Evolutionary conservation across 2,113 vertebrate species (phyloP).

Genomic region (Ciconia stormi): DNA sequence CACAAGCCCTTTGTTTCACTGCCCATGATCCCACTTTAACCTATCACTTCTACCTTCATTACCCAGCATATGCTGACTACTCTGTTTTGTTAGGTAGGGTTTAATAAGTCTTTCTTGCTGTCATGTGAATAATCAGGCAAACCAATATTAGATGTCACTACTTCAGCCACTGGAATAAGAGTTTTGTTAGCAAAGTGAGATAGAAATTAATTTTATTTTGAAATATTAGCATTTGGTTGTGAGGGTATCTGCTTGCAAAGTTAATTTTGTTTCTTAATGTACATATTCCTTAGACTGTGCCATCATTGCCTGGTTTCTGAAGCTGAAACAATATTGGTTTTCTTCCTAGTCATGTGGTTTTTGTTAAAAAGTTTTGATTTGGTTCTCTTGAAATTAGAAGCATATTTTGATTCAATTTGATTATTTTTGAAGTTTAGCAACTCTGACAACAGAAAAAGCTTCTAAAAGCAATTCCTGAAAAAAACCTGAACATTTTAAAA

Average conservation of each 20-base stretch:
- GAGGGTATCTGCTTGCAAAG: background rate
- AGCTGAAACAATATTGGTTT: constrained; percentile 28
- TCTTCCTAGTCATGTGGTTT: constrained; percentile 22
- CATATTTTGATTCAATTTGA: background rate
- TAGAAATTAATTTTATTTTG: background rate
- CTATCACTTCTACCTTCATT: background rate
- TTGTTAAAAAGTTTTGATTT: constrained; percentile 41
- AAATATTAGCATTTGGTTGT: background rate
- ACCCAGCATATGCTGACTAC: background rate
- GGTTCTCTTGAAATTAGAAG: background rate
- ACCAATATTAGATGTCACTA: background rate
- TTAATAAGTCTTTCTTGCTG: background rate
- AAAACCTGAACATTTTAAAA: background rate
- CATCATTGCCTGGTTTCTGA: constrained; percentile 46
- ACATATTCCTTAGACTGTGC: background rate
- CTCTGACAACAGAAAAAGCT: background rate
- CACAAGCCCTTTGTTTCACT: background rate
- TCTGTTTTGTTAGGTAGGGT: background rate
- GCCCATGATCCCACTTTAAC: background rate
- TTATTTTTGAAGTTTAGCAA: background rate
- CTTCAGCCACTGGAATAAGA: background rate
- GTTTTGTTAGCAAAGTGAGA: background rate
- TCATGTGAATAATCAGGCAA: background rate
- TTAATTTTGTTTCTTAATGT: constrained; percentile 18
- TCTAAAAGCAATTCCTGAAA: background rate